Evolutionary conservation across 2,888 invertebrate species (phyloP), one percentile per base, ranked within the genome.

Genomic region (Agapostemon virescens): DNA sequence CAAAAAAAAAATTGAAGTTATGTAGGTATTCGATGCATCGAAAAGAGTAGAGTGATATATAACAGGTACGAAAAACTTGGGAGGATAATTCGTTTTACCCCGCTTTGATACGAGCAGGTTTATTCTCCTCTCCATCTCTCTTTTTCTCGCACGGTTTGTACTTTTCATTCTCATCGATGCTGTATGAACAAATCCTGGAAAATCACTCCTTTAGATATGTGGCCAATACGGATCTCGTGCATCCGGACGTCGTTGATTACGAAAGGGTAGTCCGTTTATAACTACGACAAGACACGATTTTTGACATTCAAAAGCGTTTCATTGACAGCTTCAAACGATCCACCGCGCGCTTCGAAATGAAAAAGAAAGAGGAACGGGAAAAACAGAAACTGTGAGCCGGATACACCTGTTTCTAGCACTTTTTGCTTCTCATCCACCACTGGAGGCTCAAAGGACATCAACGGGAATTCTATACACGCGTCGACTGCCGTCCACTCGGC

Each of bases 391-490:
- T 68, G 38, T 33, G 30, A 30, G 6, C 7, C 17, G 30, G 49
- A 55, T 74, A 69, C 69, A 75, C 67, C 75, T 77, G 73, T 81
- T 83, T 71, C 69, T 75, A 69, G 70, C 55, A 71, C 71, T 83
- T 85, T 81, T 82, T 82, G 70, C 74, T 78, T 55, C 33, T 68
- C 68, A 67, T 74, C 38, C 70, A 45, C 11, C 72, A 45, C 58
- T 38, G 55, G 45, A 64, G 52, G 74, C 66, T 81, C 85, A 85
- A 84, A 84, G 77, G 77, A 66, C 76, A 66, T 40, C 80, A 63
- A 49, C 71, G 77, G 63, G 78, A 85, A 85, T 85, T 85, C 82
- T 74, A 82, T 75, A 78, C 78, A 66, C 67, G 68, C 77, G 68
- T 20, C 23, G 72, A 77, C 70, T 75, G 70, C 33, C 63, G 67